phyloP scores from a whole-genome alignment of 2,797 vertebrate species.

The Sylvia borin region DNA sequence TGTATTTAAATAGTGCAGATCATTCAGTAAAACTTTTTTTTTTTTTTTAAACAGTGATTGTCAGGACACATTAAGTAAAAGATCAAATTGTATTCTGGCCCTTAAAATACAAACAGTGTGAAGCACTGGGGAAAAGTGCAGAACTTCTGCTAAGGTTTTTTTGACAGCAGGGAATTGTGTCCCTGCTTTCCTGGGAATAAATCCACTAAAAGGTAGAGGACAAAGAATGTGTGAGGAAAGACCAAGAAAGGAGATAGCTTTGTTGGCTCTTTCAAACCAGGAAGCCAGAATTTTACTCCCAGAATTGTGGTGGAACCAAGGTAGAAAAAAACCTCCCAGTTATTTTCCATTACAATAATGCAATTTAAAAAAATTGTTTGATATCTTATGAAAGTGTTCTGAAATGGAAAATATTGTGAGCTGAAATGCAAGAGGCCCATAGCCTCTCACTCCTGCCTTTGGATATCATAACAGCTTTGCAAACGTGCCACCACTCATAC shows the following conservation, averaged over 20 bases:
- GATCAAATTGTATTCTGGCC: background rate
- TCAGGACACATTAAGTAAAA: background rate
- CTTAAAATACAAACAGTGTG: background rate
- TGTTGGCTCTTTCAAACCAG: background rate
- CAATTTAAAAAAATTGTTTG: background rate
- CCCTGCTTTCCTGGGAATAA: background rate
- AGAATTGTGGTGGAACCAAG: background rate
- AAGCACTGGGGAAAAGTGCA: background rate
- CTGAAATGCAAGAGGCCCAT: background rate
- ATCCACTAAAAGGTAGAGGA: background rate
- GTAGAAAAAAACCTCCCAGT: background rate
- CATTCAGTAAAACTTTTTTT: background rate
- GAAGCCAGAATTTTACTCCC: background rate
- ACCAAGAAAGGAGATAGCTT: background rate
- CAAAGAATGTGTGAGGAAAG: background rate
- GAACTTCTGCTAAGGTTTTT: background rate
- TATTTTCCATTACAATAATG: conserved; percentile 3
- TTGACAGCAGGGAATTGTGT: background rate
- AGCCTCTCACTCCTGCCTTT: background rate
- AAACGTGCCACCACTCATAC: background rate
- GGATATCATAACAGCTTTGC: background rate
- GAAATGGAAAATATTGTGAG: background rate
- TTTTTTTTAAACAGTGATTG: background rate
- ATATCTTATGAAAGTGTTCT: background rate
- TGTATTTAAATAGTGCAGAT: background rate